phyloP scores from a whole-genome alignment of 2,888 invertebrate genomes.

The Hybos culiciformis region DNA sequence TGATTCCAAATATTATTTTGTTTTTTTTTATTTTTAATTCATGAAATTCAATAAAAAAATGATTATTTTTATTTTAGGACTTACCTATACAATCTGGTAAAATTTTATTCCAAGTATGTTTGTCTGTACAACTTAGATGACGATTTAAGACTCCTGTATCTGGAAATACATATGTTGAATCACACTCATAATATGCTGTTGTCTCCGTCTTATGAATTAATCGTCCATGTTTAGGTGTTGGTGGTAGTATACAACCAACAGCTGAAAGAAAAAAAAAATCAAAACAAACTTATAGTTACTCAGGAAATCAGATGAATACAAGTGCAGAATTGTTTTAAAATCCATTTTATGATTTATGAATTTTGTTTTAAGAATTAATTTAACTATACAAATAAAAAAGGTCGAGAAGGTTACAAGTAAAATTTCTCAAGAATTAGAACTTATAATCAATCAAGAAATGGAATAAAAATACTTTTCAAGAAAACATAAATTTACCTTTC shows the following conservation, averaged over 20 bases:
- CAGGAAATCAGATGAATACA: too few relatives aligned
- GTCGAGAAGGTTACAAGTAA: too few relatives aligned
- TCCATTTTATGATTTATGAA: too few relatives aligned
- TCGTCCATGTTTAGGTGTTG: constrained; percentile 53
- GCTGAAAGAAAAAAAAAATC: constrained; percentile 41
- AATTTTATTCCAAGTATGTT: constrained; percentile 50
- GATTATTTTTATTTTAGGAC: constrained; percentile 21
- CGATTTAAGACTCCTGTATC: constrained; percentile 50
- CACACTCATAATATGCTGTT: constrained; percentile 54
- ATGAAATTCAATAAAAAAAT: not conserved
- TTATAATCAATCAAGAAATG: too few relatives aligned
- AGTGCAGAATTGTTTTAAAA: too few relatives aligned
- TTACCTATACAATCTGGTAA: constrained; percentile 51
- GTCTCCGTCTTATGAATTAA: constrained; percentile 50
- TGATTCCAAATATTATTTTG: not conserved
- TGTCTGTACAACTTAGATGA: constrained; percentile 48
- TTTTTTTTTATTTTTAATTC: not conserved
- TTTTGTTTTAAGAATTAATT: too few relatives aligned
- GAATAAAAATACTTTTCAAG: too few relatives aligned
- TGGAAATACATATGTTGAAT: constrained; percentile 51
- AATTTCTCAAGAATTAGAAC: too few relatives aligned
- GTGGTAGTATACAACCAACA: constrained; percentile 50
- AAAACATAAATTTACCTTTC: too few relatives aligned
- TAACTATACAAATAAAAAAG: too few relatives aligned
- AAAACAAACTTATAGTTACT: too few relatives aligned